A percentile compares a stretch with the other conserved stretches of the same genome.
phyloP scores from a whole-genome alignment of 2,888 invertebrate species.

The Pseudococcus longispinus region DNA sequence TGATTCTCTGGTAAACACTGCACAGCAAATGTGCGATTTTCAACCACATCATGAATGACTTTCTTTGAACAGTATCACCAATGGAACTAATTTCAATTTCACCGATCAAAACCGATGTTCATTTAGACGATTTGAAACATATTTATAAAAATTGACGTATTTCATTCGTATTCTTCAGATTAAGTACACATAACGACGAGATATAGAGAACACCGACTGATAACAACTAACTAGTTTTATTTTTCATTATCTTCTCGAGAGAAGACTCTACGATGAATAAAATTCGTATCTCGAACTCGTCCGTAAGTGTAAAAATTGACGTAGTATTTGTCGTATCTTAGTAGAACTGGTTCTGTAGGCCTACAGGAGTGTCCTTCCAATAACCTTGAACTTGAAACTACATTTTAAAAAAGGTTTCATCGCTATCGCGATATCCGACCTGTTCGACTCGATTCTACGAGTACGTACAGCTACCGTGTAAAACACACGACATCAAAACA shows the following conservation, averaged over 20 bases:
- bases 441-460: neutral
- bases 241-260: neutral
- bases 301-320: neutral
- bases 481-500: neutral
- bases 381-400: constrained; percentile 23
- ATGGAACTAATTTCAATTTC: neutral
- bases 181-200: neutral
- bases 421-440: neutral
- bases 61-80: neutral
- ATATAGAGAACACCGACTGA: neutral
- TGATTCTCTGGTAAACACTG: neutral
- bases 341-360: neutral
- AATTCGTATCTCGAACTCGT: neutral
- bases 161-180: neutral
- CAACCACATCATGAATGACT: neutral
- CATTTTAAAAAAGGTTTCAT: neutral
- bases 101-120: neutral
- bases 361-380: neutral
- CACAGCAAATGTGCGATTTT: neutral
- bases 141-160: neutral
- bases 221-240: neutral
- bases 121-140: neutral
- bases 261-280: neutral
- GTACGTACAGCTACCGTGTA: neutral
- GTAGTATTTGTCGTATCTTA: neutral